Evolutionary conservation across 1,140 invertebrate species (phyloP).

Genomic region (Bilobella aurantiaca): DNA sequence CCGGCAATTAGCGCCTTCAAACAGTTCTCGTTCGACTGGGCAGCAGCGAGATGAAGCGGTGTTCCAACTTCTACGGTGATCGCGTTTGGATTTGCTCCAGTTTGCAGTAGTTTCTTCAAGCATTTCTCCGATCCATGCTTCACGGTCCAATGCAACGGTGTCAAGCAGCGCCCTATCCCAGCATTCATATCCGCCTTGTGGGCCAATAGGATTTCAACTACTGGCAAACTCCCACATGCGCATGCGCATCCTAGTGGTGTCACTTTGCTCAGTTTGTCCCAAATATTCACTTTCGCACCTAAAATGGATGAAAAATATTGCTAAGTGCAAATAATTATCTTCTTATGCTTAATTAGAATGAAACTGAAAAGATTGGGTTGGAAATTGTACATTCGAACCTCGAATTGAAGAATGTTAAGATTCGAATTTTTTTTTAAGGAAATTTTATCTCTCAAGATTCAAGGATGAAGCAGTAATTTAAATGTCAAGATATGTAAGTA

Average conservation of each 20-base stretch:
- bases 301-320: no score
- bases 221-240: conserved; percentile 7
- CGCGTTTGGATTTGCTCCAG: conserved; percentile 26
- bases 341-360: no score
- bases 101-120: conserved; percentile 27
- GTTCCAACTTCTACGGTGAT: conserved; percentile 23
- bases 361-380: no score
- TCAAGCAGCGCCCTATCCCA: neutral
- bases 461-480: no score
- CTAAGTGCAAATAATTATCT: no score
- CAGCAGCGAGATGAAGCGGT: conserved; percentile 31
- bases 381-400: no score
- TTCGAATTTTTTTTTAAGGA: neutral
- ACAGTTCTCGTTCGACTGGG: conserved; percentile 22
- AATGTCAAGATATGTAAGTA: no score
- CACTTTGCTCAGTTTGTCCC: conserved; percentile 41
- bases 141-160: conserved; percentile 25
- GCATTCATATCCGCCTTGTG: conserved; percentile 20
- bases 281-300: conserved; percentile 53
- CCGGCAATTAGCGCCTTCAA: conserved; percentile 28
- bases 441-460: neutral
- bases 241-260: conserved; percentile 34
- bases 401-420: no score
- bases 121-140: conserved; percentile 15
- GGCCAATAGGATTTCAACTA: conserved; percentile 20